Evolutionary conservation across 2,797 vertebrate genomes (phyloP), one percentile per base, ranked within the genome.

Genomic region (Tragopan temminckii): DNA sequence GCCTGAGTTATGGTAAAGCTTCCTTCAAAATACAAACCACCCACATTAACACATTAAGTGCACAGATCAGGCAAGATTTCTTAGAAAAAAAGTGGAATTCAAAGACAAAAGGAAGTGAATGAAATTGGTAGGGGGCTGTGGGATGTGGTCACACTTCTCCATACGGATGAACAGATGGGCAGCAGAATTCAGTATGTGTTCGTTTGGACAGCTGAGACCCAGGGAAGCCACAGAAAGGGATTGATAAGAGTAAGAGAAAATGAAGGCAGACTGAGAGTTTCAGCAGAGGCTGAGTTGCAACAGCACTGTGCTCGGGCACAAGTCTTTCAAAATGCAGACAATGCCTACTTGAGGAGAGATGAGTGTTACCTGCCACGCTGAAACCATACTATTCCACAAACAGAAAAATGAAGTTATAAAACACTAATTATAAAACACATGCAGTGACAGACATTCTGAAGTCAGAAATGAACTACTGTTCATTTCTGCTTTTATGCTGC

Each of bases 101-200:
- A 93, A 94, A 94, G 81, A 59, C 66, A 92, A 69, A 84, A 95
- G 93, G 93, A 96, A 92, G 90, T 80, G 90, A 93, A 88, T 48
- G 23, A 93, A 96, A 95, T 93, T 83, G 86, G 84, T 95, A 94
- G 94, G 92, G 92, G 92, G 90, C 88, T 95, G 86, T 64, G 78
- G 88, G 90, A 90, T 93, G 92, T 75, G 93, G 92, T 95, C 90
- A 93, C 10, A 3, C 84, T 87, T 70, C 76, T 94, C 88, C 85
- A 50, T 90, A 72, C 19, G 82, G 72, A 80, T 2, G 8, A 95
- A 94, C 93, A 96, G 90, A 96, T 96, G 96, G 92, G 88, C 72
- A 89, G 83, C 95, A 95, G 93, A 92, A 92, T 94, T 83, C 18
- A 2, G 58, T 75, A 75, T 78, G 58, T 52, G 46, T 62, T 85